These are phyloP conservation scores for Microtus oregoni DNA, from an alignment of 2,113 vertebrate genomes.

Conservation along the genomic window DNA sequence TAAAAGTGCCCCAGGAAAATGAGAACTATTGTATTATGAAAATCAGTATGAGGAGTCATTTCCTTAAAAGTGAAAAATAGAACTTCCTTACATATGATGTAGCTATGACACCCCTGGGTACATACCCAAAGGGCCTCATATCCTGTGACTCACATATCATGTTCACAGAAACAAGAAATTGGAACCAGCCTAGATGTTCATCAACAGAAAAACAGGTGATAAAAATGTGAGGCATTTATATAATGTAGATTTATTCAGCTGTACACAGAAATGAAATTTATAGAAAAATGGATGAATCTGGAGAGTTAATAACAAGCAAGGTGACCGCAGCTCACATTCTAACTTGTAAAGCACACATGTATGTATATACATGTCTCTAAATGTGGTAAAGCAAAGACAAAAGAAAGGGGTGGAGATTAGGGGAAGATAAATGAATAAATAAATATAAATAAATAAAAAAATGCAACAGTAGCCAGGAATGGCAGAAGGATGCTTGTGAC, in stretches of 20 bases:
- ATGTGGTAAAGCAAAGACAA: neutral
- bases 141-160: no score
- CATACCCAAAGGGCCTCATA: neutral
- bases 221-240: neutral
- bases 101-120: neutral
- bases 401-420: neutral
- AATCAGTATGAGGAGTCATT: neutral
- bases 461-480: neutral
- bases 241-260: neutral
- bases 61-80: neutral
- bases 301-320: neutral
- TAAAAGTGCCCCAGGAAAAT: neutral
- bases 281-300: neutral
- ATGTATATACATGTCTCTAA: neutral
- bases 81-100: neutral
- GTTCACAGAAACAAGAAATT: neutral
- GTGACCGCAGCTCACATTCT: neutral
- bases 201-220: no score
- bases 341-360: neutral
- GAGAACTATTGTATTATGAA: neutral
- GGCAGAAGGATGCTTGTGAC: neutral
- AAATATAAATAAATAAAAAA: neutral
- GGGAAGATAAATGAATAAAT: neutral
- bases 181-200: neutral
- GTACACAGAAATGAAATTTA: neutral